A percentile compares a stretch with the other conserved stretches of the same genome.
phyloP scores from a whole-genome alignment of 2,797 vertebrate species.

The Thripadectes ignobilis region DNA sequence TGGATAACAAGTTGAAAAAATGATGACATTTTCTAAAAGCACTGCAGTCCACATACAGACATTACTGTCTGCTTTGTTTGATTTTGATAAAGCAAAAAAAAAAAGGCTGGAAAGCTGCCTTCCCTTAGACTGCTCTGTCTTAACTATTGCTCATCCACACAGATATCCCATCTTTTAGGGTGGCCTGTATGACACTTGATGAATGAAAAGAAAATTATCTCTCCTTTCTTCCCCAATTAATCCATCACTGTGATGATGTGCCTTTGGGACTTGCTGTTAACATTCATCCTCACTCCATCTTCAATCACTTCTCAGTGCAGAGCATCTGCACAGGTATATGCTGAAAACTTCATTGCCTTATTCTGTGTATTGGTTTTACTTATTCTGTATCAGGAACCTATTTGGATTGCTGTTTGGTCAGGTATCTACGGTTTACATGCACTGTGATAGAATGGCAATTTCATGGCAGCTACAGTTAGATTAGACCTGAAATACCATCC shows the following conservation, averaged over 20 bases:
- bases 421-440: rapidly evolving
- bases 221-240: background rate
- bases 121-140: background rate
- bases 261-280: background rate
- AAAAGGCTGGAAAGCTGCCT: background rate
- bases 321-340: background rate
- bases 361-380: background rate
- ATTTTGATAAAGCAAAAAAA: background rate
- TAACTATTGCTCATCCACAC: background rate
- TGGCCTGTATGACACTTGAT: background rate
- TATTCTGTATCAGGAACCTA: background rate
- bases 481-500: background rate
- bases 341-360: background rate
- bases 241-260: background rate
- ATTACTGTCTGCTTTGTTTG: background rate
- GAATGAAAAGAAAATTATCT: background rate
- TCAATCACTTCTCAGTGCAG: background rate
- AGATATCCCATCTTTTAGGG: background rate
- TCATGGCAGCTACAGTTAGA: background rate
- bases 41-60: background rate
- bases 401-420: background rate
- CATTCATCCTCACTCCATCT: background rate
- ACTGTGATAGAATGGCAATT: background rate
- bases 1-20: background rate
- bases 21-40: background rate